phyloP scores from a whole-genome alignment of 2,888 invertebrate species.

The Atethmia centrago region DNA sequence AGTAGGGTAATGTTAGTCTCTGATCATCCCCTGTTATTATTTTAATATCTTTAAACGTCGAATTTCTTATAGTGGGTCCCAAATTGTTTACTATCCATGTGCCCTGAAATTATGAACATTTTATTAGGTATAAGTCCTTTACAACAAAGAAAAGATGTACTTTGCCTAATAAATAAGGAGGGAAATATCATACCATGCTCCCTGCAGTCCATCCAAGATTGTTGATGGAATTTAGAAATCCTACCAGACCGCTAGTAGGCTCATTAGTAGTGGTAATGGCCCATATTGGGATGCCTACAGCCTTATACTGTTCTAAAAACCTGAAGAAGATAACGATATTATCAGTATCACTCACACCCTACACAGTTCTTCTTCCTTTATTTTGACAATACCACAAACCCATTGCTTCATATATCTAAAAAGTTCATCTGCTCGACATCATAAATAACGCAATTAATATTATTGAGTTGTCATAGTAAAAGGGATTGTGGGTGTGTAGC shows the following conservation, averaged over 20 bases:
- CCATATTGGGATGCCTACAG: conserved; percentile 92
- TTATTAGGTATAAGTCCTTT: background rate
- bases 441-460: background rate
- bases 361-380: background rate
- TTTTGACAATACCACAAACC: background rate
- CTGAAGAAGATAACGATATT: conserved; percentile 74
- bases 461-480: background rate
- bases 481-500: too few relatives aligned
- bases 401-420: background rate
- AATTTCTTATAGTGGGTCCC: conserved; percentile 93
- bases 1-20: conserved; percentile 91
- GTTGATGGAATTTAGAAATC: conserved; percentile 90
- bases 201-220: conserved; percentile 93
- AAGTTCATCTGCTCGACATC: background rate
- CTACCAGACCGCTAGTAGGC: conserved; percentile 91
- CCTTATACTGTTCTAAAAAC: conserved; percentile 93
- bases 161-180: background rate
- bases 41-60: conserved; percentile 90
- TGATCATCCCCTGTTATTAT: conserved; percentile 95
- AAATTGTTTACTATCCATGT: conserved; percentile 93
- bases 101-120: conserved; percentile 86
- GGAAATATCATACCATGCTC: conserved; percentile 79
- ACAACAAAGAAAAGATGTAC: background rate
- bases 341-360: background rate
- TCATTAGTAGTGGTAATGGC: conserved; percentile 96